Conservation (phyloP, 2,888 invertebrate genomes). For the Baronia brevicornis region DNA sequence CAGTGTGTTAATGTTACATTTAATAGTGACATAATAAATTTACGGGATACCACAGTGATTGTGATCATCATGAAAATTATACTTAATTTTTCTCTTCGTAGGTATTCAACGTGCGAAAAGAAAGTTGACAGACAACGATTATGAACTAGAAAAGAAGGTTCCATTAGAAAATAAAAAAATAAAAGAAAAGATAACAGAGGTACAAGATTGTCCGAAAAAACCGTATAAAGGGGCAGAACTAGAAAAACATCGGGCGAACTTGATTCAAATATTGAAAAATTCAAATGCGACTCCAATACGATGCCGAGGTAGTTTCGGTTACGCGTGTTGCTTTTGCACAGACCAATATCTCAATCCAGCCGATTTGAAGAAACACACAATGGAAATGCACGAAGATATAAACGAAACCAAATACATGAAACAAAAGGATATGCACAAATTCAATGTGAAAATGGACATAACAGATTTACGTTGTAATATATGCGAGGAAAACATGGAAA, state of each 20-base stretch:
- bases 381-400: slow-evolving; percentile 22
- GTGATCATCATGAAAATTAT: slow-evolving; percentile 3
- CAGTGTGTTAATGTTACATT: too few species aligned
- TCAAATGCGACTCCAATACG: slow-evolving; percentile 39
- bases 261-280: slow-evolving; percentile 23
- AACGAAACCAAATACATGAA: slow-evolving; percentile 21
- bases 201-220: slow-evolving; percentile 11
- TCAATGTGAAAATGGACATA: slow-evolving; percentile 38
- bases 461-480: slow-evolving; percentile 35
- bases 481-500: slow-evolving; percentile 27
- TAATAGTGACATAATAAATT: too few species aligned
- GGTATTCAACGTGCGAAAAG: slow-evolving; percentile 9
- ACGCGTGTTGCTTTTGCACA: slow-evolving; percentile 31
- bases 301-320: slow-evolving; percentile 26
- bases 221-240: slow-evolving; percentile 16
- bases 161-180: too few species aligned
- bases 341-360: slow-evolving; percentile 24
- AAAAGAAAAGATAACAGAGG: slow-evolving; percentile 1
- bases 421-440: slow-evolving; percentile 20
- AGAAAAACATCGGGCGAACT: slow-evolving; percentile 22
- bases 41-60: too few species aligned
- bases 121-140: not conserved
- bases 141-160: too few species aligned
- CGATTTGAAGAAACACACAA: slow-evolving; percentile 31
- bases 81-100: not conserved